Evolutionary conservation across 2,888 invertebrate genomes (phyloP), one percentile per base, ranked within the genome.

Genomic region (Rhorus exstirpatorius): DNA sequence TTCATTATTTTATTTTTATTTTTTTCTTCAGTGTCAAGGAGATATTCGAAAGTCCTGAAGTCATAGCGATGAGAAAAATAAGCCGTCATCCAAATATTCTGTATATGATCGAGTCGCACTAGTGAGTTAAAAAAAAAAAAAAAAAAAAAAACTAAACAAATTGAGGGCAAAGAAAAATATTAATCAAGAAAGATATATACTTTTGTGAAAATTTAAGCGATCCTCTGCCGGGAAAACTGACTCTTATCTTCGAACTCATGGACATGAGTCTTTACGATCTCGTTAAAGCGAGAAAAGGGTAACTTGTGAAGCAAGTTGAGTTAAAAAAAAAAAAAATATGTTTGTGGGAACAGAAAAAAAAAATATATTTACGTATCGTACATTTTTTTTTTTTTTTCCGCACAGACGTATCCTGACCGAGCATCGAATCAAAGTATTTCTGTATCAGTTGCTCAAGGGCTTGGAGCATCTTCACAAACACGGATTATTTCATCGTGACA

Each of bases 231-330:
- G 95, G 95, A 35, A 94, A 94, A 86, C 93, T 95, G 55, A 94
- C 94, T 19, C 93, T 96, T 74, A 94, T 96, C 67, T 95, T 95
- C 88, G 95, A 96, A 89, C 90, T 96, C 63, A 96, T 96, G 96
- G 96, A 96, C 86, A 95, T 95, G 95, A 96, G 95, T 89, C 93
- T 96, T 84, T 95, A 95, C 90, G 96, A 96, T 87, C 93, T 95
- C 85, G 94, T 96, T 85, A 94, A 94, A 91, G 93, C 93, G 88
- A 93, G 94, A 88, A 94, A 93, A 88, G 93, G 93, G 93, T 93
- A 90, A 67, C 72, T 78, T 74, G 19, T 71, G 68, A 77, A 83
- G 72, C 61, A 68, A 78, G 75, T 83, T 68, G 58, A 77, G 49
- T 51, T 76, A 46, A 8, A 38, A 4, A 8, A n/a, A 31, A 8